Percentiles rank a stretch among this genome's conserved stretches.
phyloP scores from a whole-genome alignment of 2,797 vertebrate genomes.

The Siniperca undulata region DNA sequence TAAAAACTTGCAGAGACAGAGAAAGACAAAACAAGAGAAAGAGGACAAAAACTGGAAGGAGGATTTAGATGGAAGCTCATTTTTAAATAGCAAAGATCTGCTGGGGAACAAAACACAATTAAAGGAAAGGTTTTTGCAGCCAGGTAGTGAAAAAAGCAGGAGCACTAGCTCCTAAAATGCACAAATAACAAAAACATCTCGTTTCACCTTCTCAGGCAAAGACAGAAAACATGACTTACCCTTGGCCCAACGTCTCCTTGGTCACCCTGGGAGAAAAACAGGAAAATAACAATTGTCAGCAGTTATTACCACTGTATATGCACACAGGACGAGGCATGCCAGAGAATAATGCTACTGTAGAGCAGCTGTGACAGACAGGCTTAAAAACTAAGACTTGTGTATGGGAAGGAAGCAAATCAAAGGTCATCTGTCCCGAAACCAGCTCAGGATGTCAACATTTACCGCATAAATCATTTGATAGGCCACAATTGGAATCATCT shows the following conservation, averaged over 20 bases:
- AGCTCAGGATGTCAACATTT: slow-evolving; percentile 54
- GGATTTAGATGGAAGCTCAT: slow-evolving; percentile 13
- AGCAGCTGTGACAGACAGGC: slow-evolving; percentile 44
- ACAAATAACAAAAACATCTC: slow-evolving; percentile 22
- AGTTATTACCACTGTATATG: slow-evolving; percentile 49
- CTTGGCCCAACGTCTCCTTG: slow-evolving; percentile 92
- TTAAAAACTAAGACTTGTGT: slow-evolving; percentile 43
- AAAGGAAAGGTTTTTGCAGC: slow-evolving; percentile 16
- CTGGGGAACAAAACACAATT: slow-evolving; percentile 20
- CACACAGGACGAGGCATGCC: slow-evolving; percentile 27
- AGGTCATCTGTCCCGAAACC: slow-evolving; percentile 57
- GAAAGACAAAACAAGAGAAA: background rate
- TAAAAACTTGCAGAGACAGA: background rate
- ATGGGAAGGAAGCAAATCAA: slow-evolving; percentile 52
- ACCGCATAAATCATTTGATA: slow-evolving; percentile 49
- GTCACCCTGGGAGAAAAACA: slow-evolving; percentile 88
- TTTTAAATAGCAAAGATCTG: slow-evolving; percentile 7
- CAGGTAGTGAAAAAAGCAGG: slow-evolving; percentile 8
- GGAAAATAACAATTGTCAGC: slow-evolving; percentile 70
- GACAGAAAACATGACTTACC: slow-evolving; percentile 85
- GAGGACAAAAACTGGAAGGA: slow-evolving; percentile 1
- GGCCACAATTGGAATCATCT: slow-evolving; percentile 50
- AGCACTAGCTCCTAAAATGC: background rate
- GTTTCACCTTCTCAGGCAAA: slow-evolving; percentile 18
- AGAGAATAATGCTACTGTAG: slow-evolving; percentile 30